A percentile compares a stretch with the other conserved stretches of the same genome.
Conservation (phyloP, 2,888 invertebrate genomes). For the Rhaphigaster nebulosa region DNA sequence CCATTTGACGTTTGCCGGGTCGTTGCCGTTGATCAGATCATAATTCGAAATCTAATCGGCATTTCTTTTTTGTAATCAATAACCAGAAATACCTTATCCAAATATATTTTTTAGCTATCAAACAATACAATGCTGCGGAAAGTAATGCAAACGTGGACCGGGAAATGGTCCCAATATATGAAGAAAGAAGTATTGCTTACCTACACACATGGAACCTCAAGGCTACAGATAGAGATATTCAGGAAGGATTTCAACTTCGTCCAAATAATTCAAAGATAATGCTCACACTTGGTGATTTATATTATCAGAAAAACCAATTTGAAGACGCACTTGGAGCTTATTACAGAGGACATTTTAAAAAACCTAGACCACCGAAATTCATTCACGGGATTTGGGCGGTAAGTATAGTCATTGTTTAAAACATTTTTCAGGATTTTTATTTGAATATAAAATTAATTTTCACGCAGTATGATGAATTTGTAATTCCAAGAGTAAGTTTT, state of each 20-base stretch:
- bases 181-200: constrained; percentile 33
- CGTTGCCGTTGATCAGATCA: too few species aligned
- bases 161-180: constrained; percentile 51
- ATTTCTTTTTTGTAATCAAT: too few species aligned
- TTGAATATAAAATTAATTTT: not conserved
- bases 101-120: constrained; percentile 3
- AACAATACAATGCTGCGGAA: constrained; percentile 39
- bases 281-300: constrained; percentile 33
- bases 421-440: not conserved
- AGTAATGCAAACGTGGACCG: constrained; percentile 47
- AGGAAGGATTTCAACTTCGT: constrained; percentile 23
- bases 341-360: constrained; percentile 46
- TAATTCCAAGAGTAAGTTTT: not conserved
- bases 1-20: too few species aligned
- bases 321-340: constrained; percentile 50
- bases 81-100: not conserved
- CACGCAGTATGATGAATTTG: not conserved
- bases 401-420: not conserved
- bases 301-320: constrained; percentile 47
- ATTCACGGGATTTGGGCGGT: constrained; percentile 52
- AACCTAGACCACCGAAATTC: constrained; percentile 51
- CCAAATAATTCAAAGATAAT: not conserved
- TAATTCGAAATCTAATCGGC: too few species aligned
- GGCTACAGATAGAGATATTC: constrained; percentile 34
- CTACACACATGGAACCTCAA: constrained; percentile 40